phyloP scores from a whole-genome alignment of 2,888 invertebrate genomes.

The Prosopocoilus inquinatus region DNA sequence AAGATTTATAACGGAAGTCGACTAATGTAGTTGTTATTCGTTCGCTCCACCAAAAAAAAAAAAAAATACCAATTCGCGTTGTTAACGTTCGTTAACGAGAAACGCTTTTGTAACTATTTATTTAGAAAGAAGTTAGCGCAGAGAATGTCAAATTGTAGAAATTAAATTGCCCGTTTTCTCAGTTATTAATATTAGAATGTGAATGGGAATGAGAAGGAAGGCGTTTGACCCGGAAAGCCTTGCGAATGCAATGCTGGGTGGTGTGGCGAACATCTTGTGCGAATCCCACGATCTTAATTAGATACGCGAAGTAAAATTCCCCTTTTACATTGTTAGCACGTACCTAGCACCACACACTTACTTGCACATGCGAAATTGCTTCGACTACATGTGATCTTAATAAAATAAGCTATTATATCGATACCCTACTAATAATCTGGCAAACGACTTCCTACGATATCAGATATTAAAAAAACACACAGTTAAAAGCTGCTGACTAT shows the following conservation, averaged over 20 bases:
- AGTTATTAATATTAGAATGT: neutral
- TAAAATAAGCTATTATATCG: too few species aligned
- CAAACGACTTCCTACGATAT: too few species aligned
- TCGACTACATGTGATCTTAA: neutral
- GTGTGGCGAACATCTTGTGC: constrained; percentile 29
- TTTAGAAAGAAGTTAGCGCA: neutral
- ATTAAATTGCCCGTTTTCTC: neutral
- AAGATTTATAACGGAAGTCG: constrained; percentile 23
- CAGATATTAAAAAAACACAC: too few species aligned
- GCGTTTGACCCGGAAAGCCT: constrained; percentile 18
- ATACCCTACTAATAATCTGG: too few species aligned
- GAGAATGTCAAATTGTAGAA: neutral
- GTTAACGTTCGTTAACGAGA: neutral
- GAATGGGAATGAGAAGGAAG: constrained; percentile 20
- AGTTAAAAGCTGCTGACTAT: too few species aligned
- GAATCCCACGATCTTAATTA: constrained; percentile 36
- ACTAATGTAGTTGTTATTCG: constrained; percentile 15
- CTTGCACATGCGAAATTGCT: constrained; percentile 27
- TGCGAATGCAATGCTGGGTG: constrained; percentile 12
- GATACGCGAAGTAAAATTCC: constrained; percentile 31
- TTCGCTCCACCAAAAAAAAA: too few species aligned
- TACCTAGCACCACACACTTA: constrained; percentile 35
- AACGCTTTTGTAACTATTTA: neutral
- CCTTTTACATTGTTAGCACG: constrained; percentile 30
- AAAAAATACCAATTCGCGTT: too few species aligned